phyloP scores from a whole-genome alignment of 30 jellyfish, hydroid and myxozoan species.

The Hydractinia symbiolongicarpus region DNA sequence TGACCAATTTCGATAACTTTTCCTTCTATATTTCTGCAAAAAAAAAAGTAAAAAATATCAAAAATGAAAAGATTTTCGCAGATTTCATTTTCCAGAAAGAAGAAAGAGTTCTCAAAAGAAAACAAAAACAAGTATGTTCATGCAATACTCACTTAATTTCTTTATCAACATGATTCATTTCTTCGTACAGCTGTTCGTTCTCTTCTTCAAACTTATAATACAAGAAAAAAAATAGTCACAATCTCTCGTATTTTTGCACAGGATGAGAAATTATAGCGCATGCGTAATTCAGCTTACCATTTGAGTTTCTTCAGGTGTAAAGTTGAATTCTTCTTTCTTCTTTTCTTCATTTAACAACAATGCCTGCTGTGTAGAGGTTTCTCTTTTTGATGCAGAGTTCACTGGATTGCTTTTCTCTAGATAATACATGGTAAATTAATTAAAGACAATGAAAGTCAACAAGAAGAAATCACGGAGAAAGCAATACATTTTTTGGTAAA shows the following conservation, averaged over 20 bases:
- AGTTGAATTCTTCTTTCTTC: neutral
- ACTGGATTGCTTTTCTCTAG: neutral
- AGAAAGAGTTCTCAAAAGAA: too few relatives aligned
- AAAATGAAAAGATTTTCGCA: too few relatives aligned
- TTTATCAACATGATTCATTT: constrained; percentile 65
- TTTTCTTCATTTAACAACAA: constrained; percentile 21
- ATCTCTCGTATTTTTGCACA: neutral
- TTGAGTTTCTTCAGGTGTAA: constrained; percentile 72
- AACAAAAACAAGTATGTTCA: too few relatives aligned
- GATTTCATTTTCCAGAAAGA: too few relatives aligned
- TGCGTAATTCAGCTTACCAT: constrained; percentile 30
- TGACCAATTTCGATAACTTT: constrained; percentile 85
- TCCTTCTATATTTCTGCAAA: constrained; percentile 81
- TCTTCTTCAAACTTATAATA: constrained; percentile 76
- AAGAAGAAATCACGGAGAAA: too few relatives aligned
- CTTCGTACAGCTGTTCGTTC: constrained; percentile 58
- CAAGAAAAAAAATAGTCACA: neutral
- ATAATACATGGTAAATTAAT: neutral
- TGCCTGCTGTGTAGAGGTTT: neutral
- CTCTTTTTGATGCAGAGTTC: neutral
- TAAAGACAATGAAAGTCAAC: too few relatives aligned
- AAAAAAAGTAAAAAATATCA: neutral
- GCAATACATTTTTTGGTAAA: too few relatives aligned
- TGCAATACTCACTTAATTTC: constrained; percentile 63
- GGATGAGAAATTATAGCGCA: neutral